Conservation (phyloP, 2,888 invertebrate species). For the Beris chalybata region DNA sequence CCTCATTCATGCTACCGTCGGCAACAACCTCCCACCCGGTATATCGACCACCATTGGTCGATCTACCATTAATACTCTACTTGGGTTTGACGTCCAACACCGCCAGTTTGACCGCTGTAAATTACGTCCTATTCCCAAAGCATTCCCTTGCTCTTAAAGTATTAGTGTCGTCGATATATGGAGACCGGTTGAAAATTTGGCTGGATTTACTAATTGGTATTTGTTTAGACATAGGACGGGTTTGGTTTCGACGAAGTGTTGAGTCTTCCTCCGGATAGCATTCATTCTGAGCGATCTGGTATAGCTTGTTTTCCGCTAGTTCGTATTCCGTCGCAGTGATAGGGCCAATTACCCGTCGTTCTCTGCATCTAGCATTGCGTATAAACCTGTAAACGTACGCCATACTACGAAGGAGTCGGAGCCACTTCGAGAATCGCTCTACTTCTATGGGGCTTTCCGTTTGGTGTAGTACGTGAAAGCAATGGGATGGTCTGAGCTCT, state of each 20-base stretch:
- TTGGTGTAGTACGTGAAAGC: neutral
- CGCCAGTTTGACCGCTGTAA: neutral
- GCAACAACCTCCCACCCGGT: no score
- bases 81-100: no score
- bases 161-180: slow-evolving; percentile 4
- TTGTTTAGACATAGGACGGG: neutral
- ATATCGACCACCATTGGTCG: no score
- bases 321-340: neutral
- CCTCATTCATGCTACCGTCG: no score
- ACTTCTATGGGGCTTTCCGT: neutral
- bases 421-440: neutral
- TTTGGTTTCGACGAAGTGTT: neutral
- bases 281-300: neutral
- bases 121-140: neutral
- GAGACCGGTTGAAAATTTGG: neutral
- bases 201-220: neutral
- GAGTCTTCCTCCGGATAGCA: neutral
- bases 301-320: neutral
- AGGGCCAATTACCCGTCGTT: neutral
- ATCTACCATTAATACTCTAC: no score
- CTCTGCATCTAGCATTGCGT: neutral
- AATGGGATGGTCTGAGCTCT: neutral
- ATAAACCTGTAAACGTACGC: slow-evolving; percentile 2
- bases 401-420: neutral
- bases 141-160: neutral